Conservation (phyloP, 2,888 invertebrate species). For the Pollenia labialis region DNA sequence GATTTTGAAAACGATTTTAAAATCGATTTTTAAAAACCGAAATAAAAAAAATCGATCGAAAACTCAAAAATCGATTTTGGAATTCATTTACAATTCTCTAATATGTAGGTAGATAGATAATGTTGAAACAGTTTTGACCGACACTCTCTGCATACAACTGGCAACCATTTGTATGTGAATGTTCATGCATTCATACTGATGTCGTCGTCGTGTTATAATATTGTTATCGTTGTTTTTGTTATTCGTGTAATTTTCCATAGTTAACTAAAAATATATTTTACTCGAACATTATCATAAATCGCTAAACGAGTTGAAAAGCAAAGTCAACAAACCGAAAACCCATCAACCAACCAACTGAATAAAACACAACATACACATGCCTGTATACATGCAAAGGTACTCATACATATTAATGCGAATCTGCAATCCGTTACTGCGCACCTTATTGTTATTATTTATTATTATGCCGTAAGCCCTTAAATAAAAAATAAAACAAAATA, state of each 20-base stretch:
- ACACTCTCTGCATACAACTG: no score
- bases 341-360: slow-evolving; percentile 26
- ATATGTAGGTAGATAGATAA: no score
- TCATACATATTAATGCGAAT: background rate
- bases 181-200: slow-evolving; percentile 22
- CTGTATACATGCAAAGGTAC: background rate
- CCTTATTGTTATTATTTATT: slow-evolving; percentile 31
- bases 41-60: no score
- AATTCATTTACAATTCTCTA: no score
- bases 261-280: slow-evolving; percentile 15
- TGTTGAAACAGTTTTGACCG: no score
- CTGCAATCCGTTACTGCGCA: slow-evolving; percentile 25
- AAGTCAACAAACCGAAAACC: slow-evolving; percentile 66
- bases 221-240: slow-evolving; percentile 23
- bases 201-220: background rate
- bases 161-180: background rate
- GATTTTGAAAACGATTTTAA: no score
- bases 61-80: no score
- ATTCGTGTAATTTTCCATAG: slow-evolving; percentile 31
- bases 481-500: background rate
- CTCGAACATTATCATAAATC: slow-evolving; percentile 53
- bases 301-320: slow-evolving; percentile 53
- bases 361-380: slow-evolving; percentile 13
- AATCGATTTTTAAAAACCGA: no score
- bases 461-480: slow-evolving; percentile 46